phyloP scores from a whole-genome alignment of 1,140 invertebrate genomes.

The Sinella curviseta region DNA sequence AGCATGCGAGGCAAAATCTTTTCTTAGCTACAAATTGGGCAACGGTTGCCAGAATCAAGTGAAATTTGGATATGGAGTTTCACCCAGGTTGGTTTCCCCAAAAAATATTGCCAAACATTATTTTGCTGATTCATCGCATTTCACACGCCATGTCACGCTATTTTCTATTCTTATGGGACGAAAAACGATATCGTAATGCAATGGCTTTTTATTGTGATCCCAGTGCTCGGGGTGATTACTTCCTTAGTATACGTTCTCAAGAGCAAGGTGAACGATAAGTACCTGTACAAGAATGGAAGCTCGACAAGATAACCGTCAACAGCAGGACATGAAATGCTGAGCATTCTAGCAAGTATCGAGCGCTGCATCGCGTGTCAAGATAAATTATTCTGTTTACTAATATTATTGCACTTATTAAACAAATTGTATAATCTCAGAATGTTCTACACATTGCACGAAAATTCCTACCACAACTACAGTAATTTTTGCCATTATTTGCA shows the following conservation, averaged over 20 bases:
- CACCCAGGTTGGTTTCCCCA: slow-evolving; percentile 12
- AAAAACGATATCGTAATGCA: neutral
- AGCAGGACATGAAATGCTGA: neutral
- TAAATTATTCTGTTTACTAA: slow-evolving; percentile 13
- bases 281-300: neutral
- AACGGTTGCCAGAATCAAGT: slow-evolving; percentile 29
- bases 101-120: neutral
- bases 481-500: too few species aligned
- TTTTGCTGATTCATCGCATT: neutral
- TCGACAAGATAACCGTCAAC: neutral
- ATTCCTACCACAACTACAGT: too few species aligned
- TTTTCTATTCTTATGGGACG: neutral
- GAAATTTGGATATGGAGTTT: slow-evolving; percentile 34
- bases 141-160: neutral
- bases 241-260: slow-evolving; percentile 11
- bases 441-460: too few species aligned
- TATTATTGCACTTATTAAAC: neutral
- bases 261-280: neutral
- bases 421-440: neutral
- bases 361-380: neutral
- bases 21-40: slow-evolving; percentile 29
- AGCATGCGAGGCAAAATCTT: slow-evolving; percentile 31
- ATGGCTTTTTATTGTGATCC: neutral
- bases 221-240: slow-evolving; percentile 18
- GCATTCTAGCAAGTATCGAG: neutral